Conservation (phyloP, 2,888 invertebrate genomes). For the Sarcophaga subvicina region DNA sequence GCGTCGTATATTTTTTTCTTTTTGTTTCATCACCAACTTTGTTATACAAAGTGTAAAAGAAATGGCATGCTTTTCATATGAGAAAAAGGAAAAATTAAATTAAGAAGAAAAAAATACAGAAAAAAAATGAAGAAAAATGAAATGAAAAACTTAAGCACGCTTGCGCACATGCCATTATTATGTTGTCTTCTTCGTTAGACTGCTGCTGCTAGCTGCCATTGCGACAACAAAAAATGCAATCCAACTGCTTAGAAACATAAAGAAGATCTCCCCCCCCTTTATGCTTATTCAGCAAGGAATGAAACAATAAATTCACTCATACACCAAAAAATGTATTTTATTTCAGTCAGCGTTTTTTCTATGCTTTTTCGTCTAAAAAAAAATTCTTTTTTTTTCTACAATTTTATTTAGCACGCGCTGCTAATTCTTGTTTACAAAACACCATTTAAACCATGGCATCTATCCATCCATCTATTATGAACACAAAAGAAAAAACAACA, state of each 20-base stretch:
- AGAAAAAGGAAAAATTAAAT: not conserved
- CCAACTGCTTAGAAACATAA: slow-evolving; percentile 41
- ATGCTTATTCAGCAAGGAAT: not conserved
- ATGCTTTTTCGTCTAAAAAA: no score
- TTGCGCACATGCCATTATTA: slow-evolving; percentile 71
- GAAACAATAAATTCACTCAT: slow-evolving; percentile 47
- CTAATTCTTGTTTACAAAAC: slow-evolving; percentile 71
- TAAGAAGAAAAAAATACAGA: not conserved
- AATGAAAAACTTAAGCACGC: slow-evolving; percentile 57
- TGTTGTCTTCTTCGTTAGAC: slow-evolving; percentile 42
- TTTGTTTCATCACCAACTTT: no score
- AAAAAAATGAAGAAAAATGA: slow-evolving; percentile 9
- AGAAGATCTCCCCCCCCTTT: not conserved
- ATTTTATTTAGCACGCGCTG: slow-evolving; percentile 68
- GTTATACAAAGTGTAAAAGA: not conserved
- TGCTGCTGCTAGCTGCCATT: not conserved
- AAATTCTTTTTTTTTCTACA: slow-evolving; percentile 37
- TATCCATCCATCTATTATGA: slow-evolving; percentile 60
- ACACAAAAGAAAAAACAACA: slow-evolving; percentile 8
- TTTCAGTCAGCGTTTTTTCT: slow-evolving; percentile 17
- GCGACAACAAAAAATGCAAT: slow-evolving; percentile 61
- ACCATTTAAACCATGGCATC: slow-evolving; percentile 69
- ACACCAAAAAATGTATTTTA: slow-evolving; percentile 54
- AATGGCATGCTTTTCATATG: not conserved
- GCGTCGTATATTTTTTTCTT: no score